Base-by-base conservation (phyloP, 2,797 vertebrate genomes). In the Clarias fuscus region DNA sequence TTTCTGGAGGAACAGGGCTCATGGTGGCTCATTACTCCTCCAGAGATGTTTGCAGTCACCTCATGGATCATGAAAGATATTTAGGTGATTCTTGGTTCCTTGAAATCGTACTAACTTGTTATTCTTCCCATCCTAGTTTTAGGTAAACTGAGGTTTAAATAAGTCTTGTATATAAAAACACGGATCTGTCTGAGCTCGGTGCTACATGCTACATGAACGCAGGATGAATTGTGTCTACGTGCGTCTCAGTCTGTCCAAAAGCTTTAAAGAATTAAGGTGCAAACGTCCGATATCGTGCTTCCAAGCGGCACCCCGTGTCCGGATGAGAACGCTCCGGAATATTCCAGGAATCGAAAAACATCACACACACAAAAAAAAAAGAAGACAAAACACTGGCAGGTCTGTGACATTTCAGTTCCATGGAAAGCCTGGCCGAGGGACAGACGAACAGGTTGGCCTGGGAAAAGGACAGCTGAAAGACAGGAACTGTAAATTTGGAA, bases 281-380 rank as follows among this genome's bases (percentile, higher is more conserved):
- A 82, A 72, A 13, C 58, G 78, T 73, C 78, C 70, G 43, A 48
- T 48, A 30, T 58, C 15, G 27, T 8, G 17, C 53, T 58, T 77
- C 75, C 85, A 76, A 48, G 61, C n/a, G 40, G 33, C 20, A 56
- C 53, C 22, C 48, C 5, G 43, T 10, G 53, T 24, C 71, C 7
- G 27, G 24, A 86, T 73, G 20, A 82, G 65, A 33, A 77, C 22
- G 37, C 27, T 75, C 33, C 65, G 78, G 59, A 86, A 82, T 67
- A 82, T 76, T 86, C 61, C 85, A 75, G 59, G 61, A 82, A 67
- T 85, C 24, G 56, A 62, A 64, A 84, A 64, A 22, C 17, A 61
- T 22, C 33, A 33, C 33, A 33, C 1, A 33, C 0, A 75, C 56
- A 75, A 48, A 72, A 10, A 48, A 22, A 11, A 43, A 48, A 73